Base-by-base conservation (phyloP, 2,888 invertebrate species). In the Actias luna region DNA sequence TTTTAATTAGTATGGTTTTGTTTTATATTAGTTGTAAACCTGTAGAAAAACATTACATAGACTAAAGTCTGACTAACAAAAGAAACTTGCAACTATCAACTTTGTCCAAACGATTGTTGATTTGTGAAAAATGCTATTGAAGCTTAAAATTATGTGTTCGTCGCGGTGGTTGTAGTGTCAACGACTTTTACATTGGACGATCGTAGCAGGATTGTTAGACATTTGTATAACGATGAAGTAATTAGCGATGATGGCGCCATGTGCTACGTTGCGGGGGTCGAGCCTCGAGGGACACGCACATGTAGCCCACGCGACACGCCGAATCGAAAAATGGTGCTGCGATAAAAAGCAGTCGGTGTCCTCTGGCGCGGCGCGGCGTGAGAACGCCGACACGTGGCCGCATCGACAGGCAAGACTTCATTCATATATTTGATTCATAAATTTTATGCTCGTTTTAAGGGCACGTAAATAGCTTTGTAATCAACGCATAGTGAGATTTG, bases 341-440 rank as follows among this genome's bases (percentile, higher is more conserved):
- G 84, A 88, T 86, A 90, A 90, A 89, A 90, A 89, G 86, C 82
- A 79, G 78, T 76, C 82, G 76, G 71, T 73, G 76, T 73, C 75
- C 74, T 71, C 76, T 68, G 64, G 16, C 10, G 4, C 33, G 12
- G 64, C 65, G 69, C 67, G 84, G 84, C 91, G 92, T 92, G 91
- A 91, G 91, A 92, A 92, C 89, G 70, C 60, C 80, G 87, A 82
- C 91, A 91, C 90, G 92, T 91, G 91, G 87, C 87, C 75, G 64
- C 67, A 64, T 64, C 65, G 66, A 64, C 64, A 66, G 64, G 59
- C 64, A 72, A 72, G 73, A 75, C 82, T 85, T 86, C 91, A 92
- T 92, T 92, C 92, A 92, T 88, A 85, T 86, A 88, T 91, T 90
- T 91, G 89, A 92, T 92, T 92, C 92, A 92, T 91, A 85, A 88